Percentiles rank a stretch among this genome's conserved stretches.
phyloP scores from a whole-genome alignment of 2,888 invertebrate species.

The Eupithecia tripunctaria region DNA sequence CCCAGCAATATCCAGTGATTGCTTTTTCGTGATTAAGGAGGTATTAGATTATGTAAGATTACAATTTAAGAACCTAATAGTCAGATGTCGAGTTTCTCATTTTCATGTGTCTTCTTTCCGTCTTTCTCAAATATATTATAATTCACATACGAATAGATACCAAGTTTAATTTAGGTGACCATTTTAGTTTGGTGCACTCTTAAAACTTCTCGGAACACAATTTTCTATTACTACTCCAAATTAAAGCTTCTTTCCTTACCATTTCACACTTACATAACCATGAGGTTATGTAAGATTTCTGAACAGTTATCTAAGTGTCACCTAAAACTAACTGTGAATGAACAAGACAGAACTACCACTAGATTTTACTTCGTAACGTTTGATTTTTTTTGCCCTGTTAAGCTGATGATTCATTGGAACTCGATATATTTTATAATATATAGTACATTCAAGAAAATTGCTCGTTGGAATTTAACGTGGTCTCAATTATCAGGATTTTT shows the following conservation, averaged over 20 bases:
- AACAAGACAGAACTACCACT: conserved; percentile 41
- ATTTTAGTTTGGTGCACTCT: conserved; percentile 8
- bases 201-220: conserved; percentile 76
- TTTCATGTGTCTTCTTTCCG: neutral
- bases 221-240: conserved; percentile 79
- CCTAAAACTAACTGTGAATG: conserved; percentile 53
- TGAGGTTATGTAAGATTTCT: conserved; percentile 56
- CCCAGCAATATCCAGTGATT: neutral
- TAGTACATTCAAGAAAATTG: neutral
- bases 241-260: conserved; percentile 83
- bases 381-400: neutral
- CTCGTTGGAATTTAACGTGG: neutral
- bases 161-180: neutral
- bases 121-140: neutral
- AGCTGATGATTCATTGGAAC: neutral
- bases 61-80: neutral
- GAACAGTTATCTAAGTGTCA: conserved; percentile 69
- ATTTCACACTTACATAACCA: conserved; percentile 68
- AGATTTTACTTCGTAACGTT: neutral
- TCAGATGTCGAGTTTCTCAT: neutral
- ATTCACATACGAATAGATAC: conserved; percentile 8
- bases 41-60: neutral
- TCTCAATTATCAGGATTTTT: neutral
- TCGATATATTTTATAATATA: neutral
- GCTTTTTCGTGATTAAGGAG: neutral